phyloP scores from a whole-genome alignment of 1,140 invertebrate genomes.

The Drosophila bocki region DNA sequence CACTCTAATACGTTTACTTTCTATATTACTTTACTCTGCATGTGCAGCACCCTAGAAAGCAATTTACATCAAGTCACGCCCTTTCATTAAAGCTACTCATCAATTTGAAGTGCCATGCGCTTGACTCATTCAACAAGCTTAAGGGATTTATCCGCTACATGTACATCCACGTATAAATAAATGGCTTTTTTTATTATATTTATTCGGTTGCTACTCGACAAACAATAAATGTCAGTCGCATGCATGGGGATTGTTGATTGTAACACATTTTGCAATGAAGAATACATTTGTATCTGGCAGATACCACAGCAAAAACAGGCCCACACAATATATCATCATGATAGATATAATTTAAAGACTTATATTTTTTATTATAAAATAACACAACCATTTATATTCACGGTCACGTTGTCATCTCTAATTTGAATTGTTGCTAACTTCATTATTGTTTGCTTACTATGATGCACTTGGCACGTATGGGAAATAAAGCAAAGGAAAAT shows the following conservation, averaged over 20 bases:
- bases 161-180: constrained; percentile 32
- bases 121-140: constrained; percentile 75
- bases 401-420: constrained; percentile 45
- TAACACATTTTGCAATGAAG: constrained; percentile 66
- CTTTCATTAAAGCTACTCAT: constrained; percentile 79
- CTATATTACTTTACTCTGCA: constrained; percentile 10
- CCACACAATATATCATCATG: constrained; percentile 55
- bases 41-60: constrained; percentile 47
- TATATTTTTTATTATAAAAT: constrained; percentile 18
- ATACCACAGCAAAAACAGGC: constrained; percentile 60
- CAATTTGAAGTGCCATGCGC: constrained; percentile 65
- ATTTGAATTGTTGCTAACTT: constrained; percentile 26
- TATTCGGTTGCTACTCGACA: constrained; percentile 31
- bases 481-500: constrained; percentile 58
- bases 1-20: constrained; percentile 21
- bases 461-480: constrained; percentile 66
- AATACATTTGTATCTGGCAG: constrained; percentile 64
- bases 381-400: constrained; percentile 14
- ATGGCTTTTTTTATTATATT: constrained; percentile 35
- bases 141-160: constrained; percentile 70
- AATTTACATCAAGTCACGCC: constrained; percentile 77
- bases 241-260: constrained; percentile 58
- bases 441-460: constrained; percentile 44
- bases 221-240: constrained; percentile 70
- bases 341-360: constrained; percentile 11